Percentiles rank a stretch among this genome's conserved stretches.
phyloP scores from a whole-genome alignment of 2,113 vertebrate species.

The Salminus brasiliensis region DNA sequence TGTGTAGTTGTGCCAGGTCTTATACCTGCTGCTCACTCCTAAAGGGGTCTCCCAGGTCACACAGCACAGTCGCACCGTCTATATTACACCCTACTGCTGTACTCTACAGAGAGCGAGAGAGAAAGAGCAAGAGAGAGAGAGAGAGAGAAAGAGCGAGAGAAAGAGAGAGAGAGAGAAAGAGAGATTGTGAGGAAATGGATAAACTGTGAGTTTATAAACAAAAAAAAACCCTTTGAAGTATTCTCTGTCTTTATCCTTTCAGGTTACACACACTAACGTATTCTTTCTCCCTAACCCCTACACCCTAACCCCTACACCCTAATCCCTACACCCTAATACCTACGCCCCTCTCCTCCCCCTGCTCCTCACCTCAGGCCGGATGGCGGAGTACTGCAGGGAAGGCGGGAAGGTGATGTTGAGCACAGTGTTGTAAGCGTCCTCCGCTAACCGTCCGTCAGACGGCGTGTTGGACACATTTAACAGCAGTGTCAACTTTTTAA shows the following conservation, averaged over 20 bases:
- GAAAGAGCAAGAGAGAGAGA: background rate
- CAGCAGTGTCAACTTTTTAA: conserved; percentile 78
- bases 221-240: too few species aligned
- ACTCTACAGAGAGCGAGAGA: conserved; percentile 38
- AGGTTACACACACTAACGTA: too few species aligned
- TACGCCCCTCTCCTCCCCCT: too few species aligned
- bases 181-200: background rate
- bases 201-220: too few species aligned
- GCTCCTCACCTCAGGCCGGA: conserved; percentile 67
- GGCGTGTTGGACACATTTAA: conserved; percentile 81
- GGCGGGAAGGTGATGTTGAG: conserved; percentile 80
- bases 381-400: conserved; percentile 76
- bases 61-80: conserved; percentile 68
- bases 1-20: too few species aligned
- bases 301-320: too few species aligned
- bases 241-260: too few species aligned
- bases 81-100: conserved; percentile 43
- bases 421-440: conserved; percentile 84
- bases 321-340: too few species aligned
- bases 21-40: conserved; percentile 80
- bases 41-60: conserved; percentile 90
- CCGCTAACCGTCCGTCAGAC: conserved; percentile 67
- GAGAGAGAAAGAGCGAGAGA: background rate
- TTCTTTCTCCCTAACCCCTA: too few species aligned
- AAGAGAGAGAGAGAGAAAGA: background rate